Evolutionary conservation across 1,140 invertebrate species (phyloP).

Genomic region (Pseudomyrmex sp.): DNA sequence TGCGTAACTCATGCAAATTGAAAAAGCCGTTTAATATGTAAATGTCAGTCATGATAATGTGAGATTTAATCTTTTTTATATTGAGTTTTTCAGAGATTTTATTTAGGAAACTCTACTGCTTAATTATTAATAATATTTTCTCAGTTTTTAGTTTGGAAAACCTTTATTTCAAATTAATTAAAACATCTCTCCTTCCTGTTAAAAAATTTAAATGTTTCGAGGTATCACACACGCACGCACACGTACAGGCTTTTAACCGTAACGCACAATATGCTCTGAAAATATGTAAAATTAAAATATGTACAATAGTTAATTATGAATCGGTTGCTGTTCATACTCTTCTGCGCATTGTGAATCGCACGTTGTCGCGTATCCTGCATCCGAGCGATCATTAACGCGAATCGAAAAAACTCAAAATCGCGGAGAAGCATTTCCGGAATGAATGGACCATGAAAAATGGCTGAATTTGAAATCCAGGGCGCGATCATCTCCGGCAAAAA

Average conservation of each 20-base stretch:
- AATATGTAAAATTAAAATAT: background rate
- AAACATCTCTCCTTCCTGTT: background rate
- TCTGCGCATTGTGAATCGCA: background rate
- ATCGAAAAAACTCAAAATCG: background rate
- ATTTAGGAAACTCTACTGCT: background rate
- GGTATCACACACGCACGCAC: background rate
- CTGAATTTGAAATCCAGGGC: background rate
- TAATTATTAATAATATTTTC: background rate
- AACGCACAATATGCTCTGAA: background rate
- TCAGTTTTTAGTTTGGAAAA: background rate
- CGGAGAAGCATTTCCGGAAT: background rate
- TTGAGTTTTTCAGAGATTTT: background rate
- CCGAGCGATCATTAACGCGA: background rate
- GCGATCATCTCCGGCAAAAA: constrained; percentile 39
- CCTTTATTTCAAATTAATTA: constrained; percentile 17
- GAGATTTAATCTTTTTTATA: too few species aligned
- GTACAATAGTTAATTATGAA: background rate
- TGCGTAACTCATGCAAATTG: background rate
- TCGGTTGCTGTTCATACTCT: background rate
- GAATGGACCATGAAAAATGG: constrained; percentile 35
- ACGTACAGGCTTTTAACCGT: too few species aligned
- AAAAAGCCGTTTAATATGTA: too few species aligned
- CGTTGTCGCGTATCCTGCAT: background rate
- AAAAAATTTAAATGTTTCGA: background rate
- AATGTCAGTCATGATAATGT: too few species aligned